Base-by-base conservation (phyloP, 1,140 invertebrate genomes). In the Arion vulgaris region DNA sequence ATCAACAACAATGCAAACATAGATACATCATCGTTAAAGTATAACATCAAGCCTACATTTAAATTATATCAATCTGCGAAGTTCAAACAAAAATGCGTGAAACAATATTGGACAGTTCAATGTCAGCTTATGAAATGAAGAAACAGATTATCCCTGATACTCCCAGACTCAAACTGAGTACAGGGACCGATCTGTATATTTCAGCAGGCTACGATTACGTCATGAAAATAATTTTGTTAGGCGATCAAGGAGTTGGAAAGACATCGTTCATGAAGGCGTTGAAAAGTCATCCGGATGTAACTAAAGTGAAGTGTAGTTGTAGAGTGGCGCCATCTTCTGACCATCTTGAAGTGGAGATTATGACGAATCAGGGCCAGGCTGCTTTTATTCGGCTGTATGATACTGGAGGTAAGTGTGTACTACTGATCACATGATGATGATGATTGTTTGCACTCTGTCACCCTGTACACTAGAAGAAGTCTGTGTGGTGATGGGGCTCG, bases 201-300 rank as follows among this genome's bases (percentile, higher is more conserved):
- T 4, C 38, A 15, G 28, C 23, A 0, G 39, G n/a, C 9, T 80
- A 81, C 57, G 84, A 84, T 41, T 87, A 83, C 79, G 53, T 68
- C 69, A 72, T 88, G 23, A 88, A 88, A 80, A 49, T 85, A 17
- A 85, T 88, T n/a, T 49, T 88, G 15, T 73, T 86, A 32, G 87
- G 87, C 0, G 85, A 88, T 72, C 73, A 84, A 34, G 85, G 86
- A 19, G 87, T 88, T 0, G 87, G 87, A 13, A 88, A 88, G 82
- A 86, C 84, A 17, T 81, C 85, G 13, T 84, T 86, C 15, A 45
- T 88, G 11, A 68, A 73, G 73, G 66, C 73, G 0, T 28, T 71
- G 53, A 51, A 57, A 38, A 15, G 73, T 39, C 80, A 81, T 51
- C 80, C 80, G 41, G 80, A 81, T 28, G 69, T 81, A 0, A 38